A percentile compares a stretch with the other conserved stretches of the same genome.
Evolutionary conservation across 2,888 invertebrate genomes (phyloP).

Genomic region (Pseudococcus viburni): DNA sequence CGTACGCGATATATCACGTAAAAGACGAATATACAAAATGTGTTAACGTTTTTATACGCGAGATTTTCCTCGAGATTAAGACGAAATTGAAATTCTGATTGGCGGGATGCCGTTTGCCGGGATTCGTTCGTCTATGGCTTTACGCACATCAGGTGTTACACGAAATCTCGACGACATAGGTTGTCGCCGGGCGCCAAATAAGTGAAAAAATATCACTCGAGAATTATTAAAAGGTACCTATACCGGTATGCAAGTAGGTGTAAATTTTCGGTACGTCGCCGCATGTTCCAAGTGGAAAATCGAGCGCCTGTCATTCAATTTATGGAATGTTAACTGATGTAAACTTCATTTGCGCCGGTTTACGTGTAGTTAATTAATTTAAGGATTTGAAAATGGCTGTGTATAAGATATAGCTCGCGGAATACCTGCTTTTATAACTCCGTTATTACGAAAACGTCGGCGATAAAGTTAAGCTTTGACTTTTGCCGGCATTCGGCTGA

Average conservation of each 20-base stretch:
- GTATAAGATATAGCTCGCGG: constrained; percentile 3
- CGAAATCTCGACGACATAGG: not conserved
- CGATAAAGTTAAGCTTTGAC: constrained; percentile 38
- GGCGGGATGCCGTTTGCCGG: not conserved
- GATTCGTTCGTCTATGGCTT: not conserved
- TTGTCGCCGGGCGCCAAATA: not conserved
- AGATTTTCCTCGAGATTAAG: not conserved
- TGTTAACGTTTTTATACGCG: not conserved
- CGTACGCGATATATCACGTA: too few relatives aligned
- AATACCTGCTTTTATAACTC: constrained; percentile 44
- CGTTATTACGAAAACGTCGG: constrained; percentile 11
- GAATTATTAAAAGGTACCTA: not conserved
- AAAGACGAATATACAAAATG: not conserved
- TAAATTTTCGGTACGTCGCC: not conserved
- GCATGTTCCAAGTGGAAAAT: not conserved
- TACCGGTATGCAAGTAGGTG: not conserved
- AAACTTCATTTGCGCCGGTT: constrained; percentile 6
- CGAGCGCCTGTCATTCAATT: not conserved
- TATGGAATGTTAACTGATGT: constrained; percentile 27
- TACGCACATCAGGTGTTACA: not conserved
- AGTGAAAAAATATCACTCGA: not conserved
- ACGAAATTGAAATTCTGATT: constrained; percentile 3
- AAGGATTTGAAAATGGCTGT: constrained; percentile 38
- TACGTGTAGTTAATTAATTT: constrained; percentile 29
- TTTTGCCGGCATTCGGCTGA: constrained; percentile 25